Conservation (phyloP, 1,140 invertebrate species). For the Nephotettix cincticeps region DNA sequence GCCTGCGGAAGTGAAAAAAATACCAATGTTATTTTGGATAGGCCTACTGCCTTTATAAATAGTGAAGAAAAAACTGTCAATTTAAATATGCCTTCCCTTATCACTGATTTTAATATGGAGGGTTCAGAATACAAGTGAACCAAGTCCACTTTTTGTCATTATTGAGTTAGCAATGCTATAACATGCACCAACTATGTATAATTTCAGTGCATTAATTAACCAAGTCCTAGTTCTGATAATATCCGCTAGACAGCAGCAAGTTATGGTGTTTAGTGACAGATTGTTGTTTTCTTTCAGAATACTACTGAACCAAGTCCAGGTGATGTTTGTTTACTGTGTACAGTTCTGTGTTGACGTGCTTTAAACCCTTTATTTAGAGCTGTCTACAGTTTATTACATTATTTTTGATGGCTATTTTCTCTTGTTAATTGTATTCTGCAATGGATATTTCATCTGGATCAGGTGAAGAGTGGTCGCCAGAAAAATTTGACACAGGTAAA, state of each 20-base stretch:
- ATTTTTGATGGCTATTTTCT: conserved; percentile 10
- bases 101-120: too few species aligned
- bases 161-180: neutral
- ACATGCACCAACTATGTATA: neutral
- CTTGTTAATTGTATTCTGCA: conserved; percentile 8
- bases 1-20: too few species aligned
- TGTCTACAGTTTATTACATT: neutral
- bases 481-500: neutral
- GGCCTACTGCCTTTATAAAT: too few species aligned
- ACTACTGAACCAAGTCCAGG: conserved; percentile 25
- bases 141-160: conserved; percentile 5
- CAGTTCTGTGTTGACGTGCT: conserved; percentile 17
- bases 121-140: conserved; percentile 8
- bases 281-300: conserved; percentile 26
- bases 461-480: conserved; percentile 19
- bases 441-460: conserved; percentile 11
- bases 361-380: conserved; percentile 5
- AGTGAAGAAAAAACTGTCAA: too few species aligned
- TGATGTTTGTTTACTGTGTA: conserved; percentile 25
- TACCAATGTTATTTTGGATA: too few species aligned
- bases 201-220: neutral
- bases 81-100: too few species aligned
- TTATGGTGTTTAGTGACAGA: conserved; percentile 24
- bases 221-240: conserved; percentile 17
- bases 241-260: conserved; percentile 23